A percentile compares a stretch with the other conserved stretches of the same genome.
phyloP scores from a whole-genome alignment of 2,113 vertebrate genomes.

The Chroicocephalus ridibundus region DNA sequence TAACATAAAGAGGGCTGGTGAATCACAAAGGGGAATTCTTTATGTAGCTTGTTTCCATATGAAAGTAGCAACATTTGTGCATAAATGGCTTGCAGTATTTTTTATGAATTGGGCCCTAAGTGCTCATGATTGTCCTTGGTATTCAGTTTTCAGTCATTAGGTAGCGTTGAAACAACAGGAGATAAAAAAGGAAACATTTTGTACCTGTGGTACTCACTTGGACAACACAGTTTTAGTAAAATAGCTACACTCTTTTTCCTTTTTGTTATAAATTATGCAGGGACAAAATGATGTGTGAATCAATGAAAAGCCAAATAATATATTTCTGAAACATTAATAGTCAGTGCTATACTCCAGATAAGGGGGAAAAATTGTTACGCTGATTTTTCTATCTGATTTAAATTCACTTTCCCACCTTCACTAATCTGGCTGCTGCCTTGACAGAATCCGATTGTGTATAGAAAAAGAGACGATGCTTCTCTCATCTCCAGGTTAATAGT shows the following conservation, averaged over 20 bases:
- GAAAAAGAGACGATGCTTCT: constrained; percentile 52
- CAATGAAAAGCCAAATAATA: constrained; percentile 78
- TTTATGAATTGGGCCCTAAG: constrained; percentile 81
- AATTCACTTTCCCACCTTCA: constrained; percentile 44
- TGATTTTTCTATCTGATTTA: constrained; percentile 74
- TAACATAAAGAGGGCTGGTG: constrained; percentile 76
- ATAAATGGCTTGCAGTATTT: constrained; percentile 77
- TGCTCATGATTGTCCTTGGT: constrained; percentile 79
- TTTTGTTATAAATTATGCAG: constrained; percentile 74
- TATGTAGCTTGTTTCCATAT: constrained; percentile 82
- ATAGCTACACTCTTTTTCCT: constrained; percentile 75
- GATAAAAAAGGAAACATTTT: constrained; percentile 79
- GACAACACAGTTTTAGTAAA: constrained; percentile 76
- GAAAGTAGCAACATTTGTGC: constrained; percentile 80
- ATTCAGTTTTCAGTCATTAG: constrained; percentile 83
- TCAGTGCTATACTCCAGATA: constrained; percentile 47
- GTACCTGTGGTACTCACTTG: constrained; percentile 79
- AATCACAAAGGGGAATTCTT: constrained; percentile 79
- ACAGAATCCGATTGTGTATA: constrained; percentile 45
- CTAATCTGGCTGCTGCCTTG: constrained; percentile 51
- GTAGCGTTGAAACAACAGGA: constrained; percentile 82
- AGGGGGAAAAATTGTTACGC: neutral
- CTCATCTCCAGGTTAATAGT: neutral
- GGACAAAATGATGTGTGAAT: constrained; percentile 73
- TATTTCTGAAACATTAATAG: constrained; percentile 78